Conservation (phyloP, 2,888 invertebrate species). For the Drosophila cognata region DNA sequence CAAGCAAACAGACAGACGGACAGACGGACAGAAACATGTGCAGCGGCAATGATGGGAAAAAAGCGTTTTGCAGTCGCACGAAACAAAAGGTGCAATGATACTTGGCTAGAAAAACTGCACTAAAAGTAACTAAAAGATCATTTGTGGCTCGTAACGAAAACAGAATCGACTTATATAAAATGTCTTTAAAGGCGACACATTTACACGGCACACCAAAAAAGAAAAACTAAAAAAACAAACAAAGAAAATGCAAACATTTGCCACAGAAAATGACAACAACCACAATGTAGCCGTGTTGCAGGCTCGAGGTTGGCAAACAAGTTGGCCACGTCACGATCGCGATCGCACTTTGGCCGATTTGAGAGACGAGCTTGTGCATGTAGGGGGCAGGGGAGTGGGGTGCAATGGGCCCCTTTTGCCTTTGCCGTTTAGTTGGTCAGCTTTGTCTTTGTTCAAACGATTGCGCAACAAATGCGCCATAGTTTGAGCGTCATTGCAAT, state of each 20-base stretch:
- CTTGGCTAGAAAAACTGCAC: constrained; percentile 19
- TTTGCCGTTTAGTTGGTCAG: constrained; percentile 72
- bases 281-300: constrained; percentile 22
- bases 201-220: constrained; percentile 64
- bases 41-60: constrained; percentile 63
- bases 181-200: constrained; percentile 81
- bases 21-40: constrained; percentile 16
- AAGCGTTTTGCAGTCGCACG: constrained; percentile 13
- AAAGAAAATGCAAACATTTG: constrained; percentile 66
- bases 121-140: constrained; percentile 47
- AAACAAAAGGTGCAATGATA: constrained; percentile 46
- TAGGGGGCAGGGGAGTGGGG: background rate
- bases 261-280: constrained; percentile 27
- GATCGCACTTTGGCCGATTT: constrained; percentile 75
- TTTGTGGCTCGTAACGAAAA: constrained; percentile 42
- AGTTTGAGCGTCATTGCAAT: constrained; percentile 55
- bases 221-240: constrained; percentile 59
- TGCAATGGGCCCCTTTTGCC: constrained; percentile 3
- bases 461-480: constrained; percentile 59
- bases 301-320: constrained; percentile 62
- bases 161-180: constrained; percentile 79
- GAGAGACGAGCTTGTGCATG: constrained; percentile 27
- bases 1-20: constrained; percentile 16
- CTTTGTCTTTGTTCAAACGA: constrained; percentile 61
- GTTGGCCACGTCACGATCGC: constrained; percentile 82